Evolutionary conservation across 1,140 invertebrate species (phyloP), one percentile per base, ranked within the genome.

Genomic region (Schlechtendalia chinensis): DNA sequence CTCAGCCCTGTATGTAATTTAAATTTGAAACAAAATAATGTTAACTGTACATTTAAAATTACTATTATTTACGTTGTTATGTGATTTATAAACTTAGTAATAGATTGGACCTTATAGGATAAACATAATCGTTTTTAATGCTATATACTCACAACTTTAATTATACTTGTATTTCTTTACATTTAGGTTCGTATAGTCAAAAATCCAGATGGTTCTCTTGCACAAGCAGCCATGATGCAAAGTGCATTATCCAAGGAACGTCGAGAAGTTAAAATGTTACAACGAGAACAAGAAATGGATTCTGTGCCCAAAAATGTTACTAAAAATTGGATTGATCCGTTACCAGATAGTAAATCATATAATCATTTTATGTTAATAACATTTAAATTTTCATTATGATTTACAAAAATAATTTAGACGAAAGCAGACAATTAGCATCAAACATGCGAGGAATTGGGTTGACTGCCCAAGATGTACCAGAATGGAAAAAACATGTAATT

Each of bases 161-260:
- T 65, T n/a, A 22, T 0, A 39, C 3, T 45, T 65, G 29, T n/a
- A 65, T 56, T 71, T 16, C 27, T 27, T 83, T 83, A 1, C 8
- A 29, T 39, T 79, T 54, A 84, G 84, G 84, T 84, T 6, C 90
- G 98, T 84, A 99, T 99, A 83, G 97, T 99, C 0, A 99, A 99
- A 87, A 99, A 99, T 89, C 98, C 98, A 14, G 96, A 98, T 88
- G 98, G 98, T 0, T 98, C 96, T 0, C 86, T 99, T 22, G 97
- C 97, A 0, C 98, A 95, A 85, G 96, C 98, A 1, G 98, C 98
- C 1, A 98, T 99, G 95, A 99, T 99, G 97, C 98, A 99, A 86
- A 96, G 93, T 67, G 98, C 98, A 1, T 85, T 99, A 12, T 94
- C 98, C 0, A 99, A 99, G 86, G 98, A 99, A 86, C 87, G 98